A percentile compares a stretch with the other conserved stretches of the same genome.
Evolutionary conservation across 2,113 vertebrate species (phyloP).

Genomic region (Trichomycterus rosablanca): DNA sequence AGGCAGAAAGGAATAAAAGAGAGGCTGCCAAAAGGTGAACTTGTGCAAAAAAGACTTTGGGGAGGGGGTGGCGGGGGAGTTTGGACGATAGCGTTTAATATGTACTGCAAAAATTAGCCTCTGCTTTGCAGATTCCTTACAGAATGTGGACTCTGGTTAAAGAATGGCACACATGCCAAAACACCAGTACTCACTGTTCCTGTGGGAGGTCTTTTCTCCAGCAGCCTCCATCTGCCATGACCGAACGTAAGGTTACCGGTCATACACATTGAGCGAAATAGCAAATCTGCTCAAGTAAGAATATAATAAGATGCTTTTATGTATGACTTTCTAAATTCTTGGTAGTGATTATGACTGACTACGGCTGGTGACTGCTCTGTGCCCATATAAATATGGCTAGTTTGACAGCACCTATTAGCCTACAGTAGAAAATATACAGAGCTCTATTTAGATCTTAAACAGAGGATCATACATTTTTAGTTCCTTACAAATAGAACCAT

Average conservation of each 20-base stretch:
- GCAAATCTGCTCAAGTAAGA: no score
- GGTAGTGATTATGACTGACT: no score
- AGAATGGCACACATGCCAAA: slow-evolving; percentile 11
- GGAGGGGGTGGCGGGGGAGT: slow-evolving; percentile 22
- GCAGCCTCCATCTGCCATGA: slow-evolving; percentile 46
- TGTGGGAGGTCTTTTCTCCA: slow-evolving; percentile 37
- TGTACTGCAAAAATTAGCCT: slow-evolving; percentile 13
- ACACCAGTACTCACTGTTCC: slow-evolving; percentile 24
- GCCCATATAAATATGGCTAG: no score
- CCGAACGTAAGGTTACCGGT: slow-evolving; percentile 2
- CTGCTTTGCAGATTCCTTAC: background rate
- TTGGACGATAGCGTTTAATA: slow-evolving; percentile 11
- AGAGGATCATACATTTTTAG: no score
- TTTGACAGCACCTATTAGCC: no score
- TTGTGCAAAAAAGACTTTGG: slow-evolving; percentile 25
- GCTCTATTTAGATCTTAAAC: no score
- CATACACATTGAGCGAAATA: no score
- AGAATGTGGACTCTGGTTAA: slow-evolving; percentile 17
- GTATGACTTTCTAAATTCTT: no score
- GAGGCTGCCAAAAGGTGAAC: slow-evolving; percentile 40
- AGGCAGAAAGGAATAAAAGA: slow-evolving; percentile 23
- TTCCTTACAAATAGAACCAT: no score
- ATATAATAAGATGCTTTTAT: no score
- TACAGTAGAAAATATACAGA: no score
- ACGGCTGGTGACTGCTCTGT: no score